A percentile compares a stretch with the other conserved stretches of the same genome.
phyloP scores from a whole-genome alignment of 1,140 invertebrate genomes.

The Drosophila varians region DNA sequence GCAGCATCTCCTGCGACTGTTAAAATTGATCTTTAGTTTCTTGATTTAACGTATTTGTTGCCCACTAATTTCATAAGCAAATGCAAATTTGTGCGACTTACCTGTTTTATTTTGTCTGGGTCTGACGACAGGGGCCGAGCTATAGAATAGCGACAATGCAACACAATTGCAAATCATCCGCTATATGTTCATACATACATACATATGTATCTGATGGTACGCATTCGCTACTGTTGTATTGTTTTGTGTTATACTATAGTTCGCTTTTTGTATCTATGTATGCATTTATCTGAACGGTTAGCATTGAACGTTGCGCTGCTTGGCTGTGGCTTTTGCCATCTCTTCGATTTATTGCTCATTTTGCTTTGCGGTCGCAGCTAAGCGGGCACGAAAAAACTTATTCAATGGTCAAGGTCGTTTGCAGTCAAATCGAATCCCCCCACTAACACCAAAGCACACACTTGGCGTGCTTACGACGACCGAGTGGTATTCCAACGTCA shows the following conservation, averaged over 20 bases:
- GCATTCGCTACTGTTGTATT: slow-evolving; percentile 14
- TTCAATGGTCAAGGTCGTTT: slow-evolving; percentile 81
- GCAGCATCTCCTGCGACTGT: slow-evolving; percentile 4
- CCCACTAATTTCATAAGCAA: slow-evolving; percentile 61
- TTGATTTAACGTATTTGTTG: slow-evolving; percentile 44
- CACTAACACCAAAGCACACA: slow-evolving; percentile 4
- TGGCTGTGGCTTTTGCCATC: slow-evolving; percentile 50
- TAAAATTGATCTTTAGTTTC: slow-evolving; percentile 64
- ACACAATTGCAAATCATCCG: slow-evolving; percentile 26
- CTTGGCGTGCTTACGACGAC: slow-evolving; percentile 1
- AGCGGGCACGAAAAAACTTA: slow-evolving; percentile 54
- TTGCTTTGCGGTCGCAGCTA: slow-evolving; percentile 64
- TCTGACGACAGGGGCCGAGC: slow-evolving; percentile 56
- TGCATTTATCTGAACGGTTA: slow-evolving; percentile 40
- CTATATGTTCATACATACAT: too few species aligned
- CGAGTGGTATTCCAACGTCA: slow-evolving; percentile 7
- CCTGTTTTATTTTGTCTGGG: slow-evolving; percentile 35
- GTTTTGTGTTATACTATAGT: slow-evolving; percentile 1
- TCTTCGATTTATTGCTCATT: slow-evolving; percentile 77
- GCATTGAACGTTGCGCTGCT: slow-evolving; percentile 27
- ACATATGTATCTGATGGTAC: slow-evolving; percentile 49
- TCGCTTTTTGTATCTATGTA: slow-evolving; percentile 6
- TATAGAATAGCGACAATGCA: slow-evolving; percentile 8
- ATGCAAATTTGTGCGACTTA: slow-evolving; percentile 71
- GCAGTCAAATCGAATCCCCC: slow-evolving; percentile 67